These are phyloP conservation scores for Parnassius orleans DNA, from an alignment of 2,888 invertebrate genomes.

Conservation along the genomic window DNA sequence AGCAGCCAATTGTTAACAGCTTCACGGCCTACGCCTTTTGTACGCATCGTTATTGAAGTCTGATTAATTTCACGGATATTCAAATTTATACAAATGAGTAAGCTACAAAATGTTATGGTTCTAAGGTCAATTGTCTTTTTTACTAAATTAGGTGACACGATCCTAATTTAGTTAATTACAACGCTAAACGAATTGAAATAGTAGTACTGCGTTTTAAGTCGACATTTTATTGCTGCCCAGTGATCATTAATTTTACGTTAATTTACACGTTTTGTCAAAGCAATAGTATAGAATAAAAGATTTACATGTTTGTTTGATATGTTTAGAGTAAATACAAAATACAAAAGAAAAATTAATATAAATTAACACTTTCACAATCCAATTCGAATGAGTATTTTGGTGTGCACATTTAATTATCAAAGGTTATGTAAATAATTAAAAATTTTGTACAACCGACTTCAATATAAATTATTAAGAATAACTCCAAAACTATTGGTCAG, in stretches of 20 bases:
- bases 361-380: too few species aligned
- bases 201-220: neutral
- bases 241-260: constrained; percentile 5
- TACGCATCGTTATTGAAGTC: constrained; percentile 1
- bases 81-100: constrained; percentile 1
- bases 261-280: neutral
- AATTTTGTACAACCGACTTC: too few species aligned
- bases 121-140: constrained; percentile 14
- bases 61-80: constrained; percentile 4
- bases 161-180: constrained; percentile 21
- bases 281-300: too few species aligned
- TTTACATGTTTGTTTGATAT: too few species aligned
- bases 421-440: too few species aligned
- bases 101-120: constrained; percentile 2
- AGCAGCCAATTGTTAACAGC: constrained; percentile 17
- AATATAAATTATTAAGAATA: too few species aligned
- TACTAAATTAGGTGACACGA: constrained; percentile 9
- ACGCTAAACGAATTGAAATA: constrained; percentile 6
- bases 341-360: too few species aligned
- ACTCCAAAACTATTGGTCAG: too few species aligned
- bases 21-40: constrained; percentile 10
- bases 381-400: too few species aligned
- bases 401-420: too few species aligned
- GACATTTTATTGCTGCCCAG: constrained; percentile 6
- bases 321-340: too few species aligned